A percentile compares a stretch with the other conserved stretches of the same genome.
phyloP scores from a whole-genome alignment of 2,113 vertebrate genomes.

The Lepisosteus osseus region DNA sequence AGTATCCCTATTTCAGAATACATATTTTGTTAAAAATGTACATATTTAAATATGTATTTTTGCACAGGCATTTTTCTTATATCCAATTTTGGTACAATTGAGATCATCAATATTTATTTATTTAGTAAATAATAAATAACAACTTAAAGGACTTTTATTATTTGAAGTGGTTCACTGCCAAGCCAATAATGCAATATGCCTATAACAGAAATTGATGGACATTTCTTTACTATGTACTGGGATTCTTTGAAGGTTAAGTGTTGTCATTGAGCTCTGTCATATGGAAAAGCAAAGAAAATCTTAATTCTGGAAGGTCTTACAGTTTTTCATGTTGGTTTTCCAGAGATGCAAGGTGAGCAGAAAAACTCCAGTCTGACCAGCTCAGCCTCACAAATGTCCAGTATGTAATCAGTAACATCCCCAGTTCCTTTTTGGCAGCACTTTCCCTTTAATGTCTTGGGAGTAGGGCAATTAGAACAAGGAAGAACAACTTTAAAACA shows the following conservation, averaged over 20 bases:
- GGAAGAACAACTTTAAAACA: slow-evolving; percentile 38
- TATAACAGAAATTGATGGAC: slow-evolving; percentile 57
- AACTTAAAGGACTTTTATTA: slow-evolving; percentile 83
- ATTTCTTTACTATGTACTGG: slow-evolving; percentile 56
- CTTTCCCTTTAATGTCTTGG: slow-evolving; percentile 56
- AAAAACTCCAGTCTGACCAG: not conserved
- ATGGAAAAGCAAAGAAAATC: slow-evolving; percentile 42
- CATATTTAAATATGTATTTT: slow-evolving; percentile 99
- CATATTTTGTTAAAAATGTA: slow-evolving; percentile 99
- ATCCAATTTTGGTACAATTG: slow-evolving; percentile 95
- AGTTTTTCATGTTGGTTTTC: slow-evolving; percentile 31
- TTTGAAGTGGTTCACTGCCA: slow-evolving; percentile 99
- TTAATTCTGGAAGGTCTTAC: slow-evolving; percentile 46
- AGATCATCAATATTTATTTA: slow-evolving; percentile 98
- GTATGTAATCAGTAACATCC: slow-evolving; percentile 41
- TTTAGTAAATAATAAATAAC: slow-evolving; percentile 73
- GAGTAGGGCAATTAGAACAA: slow-evolving; percentile 47
- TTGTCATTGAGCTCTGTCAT: slow-evolving; percentile 57
- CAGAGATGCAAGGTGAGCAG: not conserved
- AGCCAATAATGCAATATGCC: slow-evolving; percentile 85
- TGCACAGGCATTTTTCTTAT: slow-evolving; percentile 97
- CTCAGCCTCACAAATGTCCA: not conserved
- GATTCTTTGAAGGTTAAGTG: slow-evolving; percentile 47
- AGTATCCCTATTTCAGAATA: slow-evolving; percentile 96
- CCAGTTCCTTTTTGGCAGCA: slow-evolving; percentile 48